Evolutionary conservation across 2,888 invertebrate genomes (phyloP).

Genomic region (Latrodectus elegans): DNA sequence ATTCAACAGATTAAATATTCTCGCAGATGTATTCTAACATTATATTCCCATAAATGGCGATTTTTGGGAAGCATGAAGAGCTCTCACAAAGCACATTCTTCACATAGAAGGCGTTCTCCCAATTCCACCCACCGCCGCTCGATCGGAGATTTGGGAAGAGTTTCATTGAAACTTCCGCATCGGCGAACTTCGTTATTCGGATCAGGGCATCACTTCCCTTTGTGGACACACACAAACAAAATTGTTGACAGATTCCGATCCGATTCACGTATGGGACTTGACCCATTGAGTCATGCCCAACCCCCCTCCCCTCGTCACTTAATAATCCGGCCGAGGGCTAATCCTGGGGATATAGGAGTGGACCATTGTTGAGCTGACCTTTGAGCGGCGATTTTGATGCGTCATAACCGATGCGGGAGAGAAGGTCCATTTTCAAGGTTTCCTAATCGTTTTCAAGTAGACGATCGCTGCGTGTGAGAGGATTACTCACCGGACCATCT

Average conservation of each 20-base stretch:
- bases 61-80: too few species aligned
- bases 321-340: not conserved
- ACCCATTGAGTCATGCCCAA: not conserved
- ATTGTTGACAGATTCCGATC: not conserved
- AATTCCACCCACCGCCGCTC: too few species aligned
- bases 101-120: too few species aligned
- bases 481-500: not conserved
- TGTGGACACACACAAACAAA: not conserved
- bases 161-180: too few species aligned
- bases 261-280: not conserved
- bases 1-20: too few species aligned
- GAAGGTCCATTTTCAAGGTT: not conserved
- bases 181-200: too few species aligned
- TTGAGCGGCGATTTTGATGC: not conserved
- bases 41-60: too few species aligned
- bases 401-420: not conserved
- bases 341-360: not conserved
- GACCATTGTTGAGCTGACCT: not conserved
- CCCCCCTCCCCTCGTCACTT: not conserved
- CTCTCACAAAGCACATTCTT: too few species aligned
- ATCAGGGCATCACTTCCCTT: not conserved
- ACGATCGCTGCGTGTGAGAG: not conserved
- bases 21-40: too few species aligned
- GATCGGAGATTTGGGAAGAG: too few species aligned
- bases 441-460: not conserved